Percentiles rank a stretch among this genome's conserved stretches.
phyloP scores from a whole-genome alignment of 2,888 invertebrate genomes.

The Sepiola atlantica region DNA sequence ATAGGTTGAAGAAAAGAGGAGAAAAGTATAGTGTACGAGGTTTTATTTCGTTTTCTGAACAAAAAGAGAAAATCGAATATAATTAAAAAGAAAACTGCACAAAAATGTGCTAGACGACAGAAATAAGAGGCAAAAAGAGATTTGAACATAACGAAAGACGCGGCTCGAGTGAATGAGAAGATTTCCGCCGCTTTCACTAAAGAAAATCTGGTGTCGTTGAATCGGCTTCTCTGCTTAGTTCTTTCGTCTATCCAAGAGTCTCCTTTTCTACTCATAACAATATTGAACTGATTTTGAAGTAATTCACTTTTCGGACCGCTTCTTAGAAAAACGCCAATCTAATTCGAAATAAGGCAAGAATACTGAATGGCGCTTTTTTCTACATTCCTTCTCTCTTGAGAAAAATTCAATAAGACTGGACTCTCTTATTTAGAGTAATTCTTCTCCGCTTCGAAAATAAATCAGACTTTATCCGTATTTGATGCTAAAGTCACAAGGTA shows the following conservation, averaged over 20 bases:
- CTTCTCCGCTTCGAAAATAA: not conserved
- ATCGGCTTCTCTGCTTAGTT: too few relatives aligned
- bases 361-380: not conserved
- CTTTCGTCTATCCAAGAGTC: not conserved
- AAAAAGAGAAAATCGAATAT: not conserved
- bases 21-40: not conserved
- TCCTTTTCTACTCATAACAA: slow-evolving; percentile 13
- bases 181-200: not conserved
- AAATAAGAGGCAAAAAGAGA: not conserved
- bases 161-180: not conserved
- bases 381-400: not conserved
- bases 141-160: not conserved
- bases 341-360: slow-evolving; percentile 15
- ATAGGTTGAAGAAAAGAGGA: not conserved
- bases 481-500: not conserved
- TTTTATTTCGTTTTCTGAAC: not conserved
- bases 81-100: not conserved
- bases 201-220: not conserved
- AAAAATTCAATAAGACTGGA: not conserved
- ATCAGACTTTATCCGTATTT: not conserved
- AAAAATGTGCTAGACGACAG: not conserved
- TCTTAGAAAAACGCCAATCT: not conserved
- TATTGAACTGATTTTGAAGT: not conserved
- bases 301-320: slow-evolving; percentile 20
- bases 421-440: not conserved